These are phyloP conservation scores for Sipha flava DNA, from an alignment of 1,140 invertebrate species.

Conservation along the genomic window DNA sequence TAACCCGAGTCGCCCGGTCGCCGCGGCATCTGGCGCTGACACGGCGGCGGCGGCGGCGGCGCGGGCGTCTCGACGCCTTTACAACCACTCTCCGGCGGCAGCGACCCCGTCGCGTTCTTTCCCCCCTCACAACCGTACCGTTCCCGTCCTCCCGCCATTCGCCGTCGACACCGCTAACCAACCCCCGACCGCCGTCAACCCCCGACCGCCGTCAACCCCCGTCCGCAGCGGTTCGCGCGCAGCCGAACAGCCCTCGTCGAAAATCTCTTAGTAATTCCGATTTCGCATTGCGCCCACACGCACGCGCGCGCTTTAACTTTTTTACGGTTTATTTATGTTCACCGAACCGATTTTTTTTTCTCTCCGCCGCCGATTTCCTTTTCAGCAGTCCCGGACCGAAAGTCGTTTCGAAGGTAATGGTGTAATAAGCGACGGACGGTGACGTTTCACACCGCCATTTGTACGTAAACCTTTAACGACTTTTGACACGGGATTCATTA, in stretches of 20 bases:
- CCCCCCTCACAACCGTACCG: too few relatives aligned
- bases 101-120: background rate
- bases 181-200: background rate
- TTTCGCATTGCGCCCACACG: background rate
- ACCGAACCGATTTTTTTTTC: background rate
- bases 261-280: background rate
- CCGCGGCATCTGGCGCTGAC: slow-evolving; percentile 29
- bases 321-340: background rate
- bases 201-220: too few relatives aligned
- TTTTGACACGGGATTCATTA: background rate
- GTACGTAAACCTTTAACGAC: background rate
- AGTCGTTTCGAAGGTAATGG: background rate
- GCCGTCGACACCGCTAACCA: too few relatives aligned
- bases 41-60: background rate
- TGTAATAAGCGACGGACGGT: background rate
- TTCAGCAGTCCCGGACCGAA: background rate
- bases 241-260: too few relatives aligned
- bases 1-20: slow-evolving; percentile 15
- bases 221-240: background rate
- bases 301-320: too few relatives aligned
- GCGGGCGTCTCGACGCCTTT: slow-evolving; percentile 19
- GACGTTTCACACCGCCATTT: background rate
- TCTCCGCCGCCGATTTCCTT: background rate
- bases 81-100: background rate
- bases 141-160: too few relatives aligned